Evolutionary conservation across 2,797 vertebrate genomes (phyloP).

Genomic region (Uromys caudimaculatus): DNA sequence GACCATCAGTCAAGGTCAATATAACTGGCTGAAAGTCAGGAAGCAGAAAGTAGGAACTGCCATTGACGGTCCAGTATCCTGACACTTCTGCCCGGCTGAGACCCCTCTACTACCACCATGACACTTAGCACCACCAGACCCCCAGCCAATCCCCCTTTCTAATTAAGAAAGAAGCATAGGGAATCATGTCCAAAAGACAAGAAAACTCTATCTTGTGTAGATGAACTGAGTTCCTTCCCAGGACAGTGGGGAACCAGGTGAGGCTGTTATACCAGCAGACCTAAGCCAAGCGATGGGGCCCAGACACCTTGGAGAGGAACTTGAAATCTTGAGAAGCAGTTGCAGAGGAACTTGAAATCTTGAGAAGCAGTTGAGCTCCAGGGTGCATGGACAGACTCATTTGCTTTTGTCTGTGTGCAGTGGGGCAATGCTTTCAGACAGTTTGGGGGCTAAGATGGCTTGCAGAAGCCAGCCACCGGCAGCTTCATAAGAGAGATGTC

Average conservation of each 20-base stretch:
- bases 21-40: neutral
- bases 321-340: neutral
- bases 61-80: neutral
- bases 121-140: neutral
- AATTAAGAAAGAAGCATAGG: neutral
- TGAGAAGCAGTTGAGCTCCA: neutral
- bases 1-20: neutral
- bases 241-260: neutral
- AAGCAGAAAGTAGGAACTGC: neutral
- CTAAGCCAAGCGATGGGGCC: neutral
- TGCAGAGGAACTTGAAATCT: neutral
- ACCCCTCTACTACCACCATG: neutral
- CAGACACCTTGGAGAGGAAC: neutral
- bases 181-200: neutral
- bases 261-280: neutral
- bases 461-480: neutral
- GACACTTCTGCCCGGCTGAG: neutral
- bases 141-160: neutral
- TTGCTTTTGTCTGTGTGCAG: neutral
- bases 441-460: neutral
- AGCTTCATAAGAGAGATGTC: neutral
- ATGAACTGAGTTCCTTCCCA: neutral
- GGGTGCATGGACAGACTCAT: neutral
- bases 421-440: neutral
- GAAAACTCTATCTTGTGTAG: neutral